Conservation (phyloP, 2,797 vertebrate species). For the Myotis planiceps region DNA sequence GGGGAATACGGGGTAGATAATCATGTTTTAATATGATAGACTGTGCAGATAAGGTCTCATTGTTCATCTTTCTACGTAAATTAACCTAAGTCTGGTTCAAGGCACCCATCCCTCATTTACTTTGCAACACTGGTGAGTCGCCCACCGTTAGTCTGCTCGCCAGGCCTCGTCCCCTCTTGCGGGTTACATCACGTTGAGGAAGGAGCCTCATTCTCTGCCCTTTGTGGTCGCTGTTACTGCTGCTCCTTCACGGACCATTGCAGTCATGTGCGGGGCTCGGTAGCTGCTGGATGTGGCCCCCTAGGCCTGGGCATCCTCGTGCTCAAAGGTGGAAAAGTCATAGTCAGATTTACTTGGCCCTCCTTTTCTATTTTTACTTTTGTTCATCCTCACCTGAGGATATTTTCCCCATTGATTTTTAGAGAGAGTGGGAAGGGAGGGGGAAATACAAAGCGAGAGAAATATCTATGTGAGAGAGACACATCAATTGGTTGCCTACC, state of each 20-base stretch:
- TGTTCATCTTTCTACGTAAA: not conserved
- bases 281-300: not conserved
- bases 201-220: not conserved
- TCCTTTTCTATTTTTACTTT: not conserved
- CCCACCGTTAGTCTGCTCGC: rapidly evolving
- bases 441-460: too few relatives aligned
- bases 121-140: not conserved
- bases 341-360: not conserved
- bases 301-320: not conserved
- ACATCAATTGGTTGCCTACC: too few relatives aligned
- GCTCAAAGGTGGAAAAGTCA: not conserved
- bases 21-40: not conserved
- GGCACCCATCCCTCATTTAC: too few relatives aligned
- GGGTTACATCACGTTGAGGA: not conserved
- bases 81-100: not conserved
- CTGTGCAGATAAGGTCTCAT: not conserved
- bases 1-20: not conserved
- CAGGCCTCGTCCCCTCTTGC: rapidly evolving
- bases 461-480: too few relatives aligned
- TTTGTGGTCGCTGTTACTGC: not conserved
- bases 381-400: too few relatives aligned
- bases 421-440: too few relatives aligned
- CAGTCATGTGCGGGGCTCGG: not conserved
- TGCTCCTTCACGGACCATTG: not conserved
- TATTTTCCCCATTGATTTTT: too few relatives aligned